Percentiles rank a stretch among this genome's conserved stretches.
Evolutionary conservation across 2,113 vertebrate species (phyloP).

Genomic region (Anolis sagrei): DNA sequence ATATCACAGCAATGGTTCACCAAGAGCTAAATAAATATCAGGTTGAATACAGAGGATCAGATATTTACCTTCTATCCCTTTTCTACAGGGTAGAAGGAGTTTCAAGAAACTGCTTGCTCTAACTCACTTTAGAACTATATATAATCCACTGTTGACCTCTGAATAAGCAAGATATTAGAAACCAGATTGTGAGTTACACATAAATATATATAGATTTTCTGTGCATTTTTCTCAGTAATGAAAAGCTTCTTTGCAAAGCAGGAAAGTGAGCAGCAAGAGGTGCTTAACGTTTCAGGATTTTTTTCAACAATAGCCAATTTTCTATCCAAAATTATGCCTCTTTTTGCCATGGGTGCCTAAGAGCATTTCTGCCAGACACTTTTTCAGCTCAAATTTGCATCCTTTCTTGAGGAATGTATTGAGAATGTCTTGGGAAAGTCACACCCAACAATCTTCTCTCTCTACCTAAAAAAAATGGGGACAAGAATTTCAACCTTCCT

Average conservation of each 20-base stretch:
- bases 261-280: neutral
- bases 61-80: neutral
- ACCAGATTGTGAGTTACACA: neutral
- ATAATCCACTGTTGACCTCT: neutral
- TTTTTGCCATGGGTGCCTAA: too few relatives aligned
- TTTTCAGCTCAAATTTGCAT: too few relatives aligned
- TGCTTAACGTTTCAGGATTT: neutral
- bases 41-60: neutral
- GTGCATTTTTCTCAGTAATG: neutral
- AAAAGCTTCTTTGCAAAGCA: neutral
- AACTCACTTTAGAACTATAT: neutral
- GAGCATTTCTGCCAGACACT: too few relatives aligned
- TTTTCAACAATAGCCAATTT: neutral
- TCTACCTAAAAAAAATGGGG: neutral
- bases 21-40: constrained; percentile 2
- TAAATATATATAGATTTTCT: neutral
- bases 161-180: neutral
- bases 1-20: neutral
- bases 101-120: neutral
- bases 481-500: neutral
- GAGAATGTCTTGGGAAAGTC: neutral
- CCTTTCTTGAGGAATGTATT: too few relatives aligned
- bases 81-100: neutral
- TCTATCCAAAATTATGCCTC: neutral
- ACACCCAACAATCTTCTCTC: neutral